phyloP scores from a whole-genome alignment of 1,140 invertebrate genomes.

The Drosophila arizonae region DNA sequence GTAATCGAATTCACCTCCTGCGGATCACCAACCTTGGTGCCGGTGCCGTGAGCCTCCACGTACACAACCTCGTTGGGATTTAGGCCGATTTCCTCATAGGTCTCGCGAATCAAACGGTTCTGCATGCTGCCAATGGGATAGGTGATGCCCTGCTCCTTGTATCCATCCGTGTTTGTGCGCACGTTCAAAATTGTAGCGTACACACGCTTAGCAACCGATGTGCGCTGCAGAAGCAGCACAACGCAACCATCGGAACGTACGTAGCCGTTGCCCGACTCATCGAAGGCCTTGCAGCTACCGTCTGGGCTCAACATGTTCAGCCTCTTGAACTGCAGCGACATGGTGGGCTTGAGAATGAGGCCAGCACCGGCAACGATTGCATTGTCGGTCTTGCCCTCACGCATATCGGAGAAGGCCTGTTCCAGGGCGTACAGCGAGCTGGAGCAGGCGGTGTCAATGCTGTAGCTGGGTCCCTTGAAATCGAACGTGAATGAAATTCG shows the following conservation, averaged over 20 bases:
- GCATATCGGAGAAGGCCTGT: conserved; percentile 92
- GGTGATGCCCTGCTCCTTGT: conserved; percentile 95
- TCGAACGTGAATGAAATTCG: conserved; percentile 98
- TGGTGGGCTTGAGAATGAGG: conserved; percentile 93
- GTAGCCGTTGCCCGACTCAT: conserved; percentile 94
- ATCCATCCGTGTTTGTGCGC: conserved; percentile 94
- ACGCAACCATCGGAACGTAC: conserved; percentile 95
- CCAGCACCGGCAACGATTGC: conserved; percentile 95
- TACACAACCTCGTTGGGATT: conserved; percentile 92
- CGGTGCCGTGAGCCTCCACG: conserved; percentile 98
- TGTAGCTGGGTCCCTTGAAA: conserved; percentile 94
- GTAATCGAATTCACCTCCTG: conserved; percentile 97
- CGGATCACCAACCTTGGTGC: conserved; percentile 97
- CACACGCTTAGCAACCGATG: conserved; percentile 88
- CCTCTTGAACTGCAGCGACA: conserved; percentile 95
- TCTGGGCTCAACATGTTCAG: conserved; percentile 95
- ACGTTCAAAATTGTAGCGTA: conserved; percentile 94
- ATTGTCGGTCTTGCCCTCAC: conserved; percentile 93
- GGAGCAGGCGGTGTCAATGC: conserved; percentile 97
- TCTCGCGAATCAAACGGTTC: conserved; percentile 91
- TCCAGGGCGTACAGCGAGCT: conserved; percentile 94
- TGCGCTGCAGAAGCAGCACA: conserved; percentile 91
- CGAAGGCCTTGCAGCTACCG: conserved; percentile 96
- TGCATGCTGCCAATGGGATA: conserved; percentile 95
- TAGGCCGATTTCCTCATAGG: conserved; percentile 92